Evolutionary conservation across 1,140 invertebrate genomes (phyloP), one percentile per base, ranked within the genome.

Genomic region (Listronotus bonariensis): DNA sequence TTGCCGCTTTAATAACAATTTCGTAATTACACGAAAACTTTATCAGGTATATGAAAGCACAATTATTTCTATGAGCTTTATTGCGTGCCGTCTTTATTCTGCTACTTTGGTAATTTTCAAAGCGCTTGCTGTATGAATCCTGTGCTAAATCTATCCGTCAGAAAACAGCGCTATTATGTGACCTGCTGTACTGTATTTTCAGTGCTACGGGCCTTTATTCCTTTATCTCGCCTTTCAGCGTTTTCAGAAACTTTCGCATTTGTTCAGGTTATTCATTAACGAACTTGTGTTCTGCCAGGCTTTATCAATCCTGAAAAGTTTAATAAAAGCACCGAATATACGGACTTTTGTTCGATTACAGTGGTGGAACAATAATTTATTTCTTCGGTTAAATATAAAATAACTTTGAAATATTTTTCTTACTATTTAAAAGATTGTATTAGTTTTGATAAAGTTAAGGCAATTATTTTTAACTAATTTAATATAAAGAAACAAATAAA

Each of bases 141-240:
- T 46, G 55, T 61, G 59, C 67, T 72, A 68, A 70, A 72, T 72
- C 67, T 71, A 71, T 72, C 69, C 69, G 69, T 69, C 68, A 72
- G 68, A 69, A 68, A 73, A 73, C 72, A 74, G 67, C 62, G 68
- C 68, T 54, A 75, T 75, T 75, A 75, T 75, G 72, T 71, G 72
- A 72, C 67, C 65, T 62, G 63, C 67, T 72, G 70, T 70, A 71
- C 61, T 71, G 70, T 72, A 70, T 73, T 72, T 73, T 68, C 66
- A 69, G 51, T 61, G 54, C 61, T 59, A 15, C 62, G 49, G 52
- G 59, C 74, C 66, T 74, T 75, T 71, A 72, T 75, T 73, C 73
- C 73, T 75, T 75, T 74, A 75, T 75, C 72, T 75, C 70, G 72
- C 70, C 72, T 74, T 75, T 75, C 73, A 75, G 67, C 67, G 70